A percentile compares a stretch with the other conserved stretches of the same genome.
phyloP scores from a whole-genome alignment of 2,888 invertebrate genomes.

The Nasonia oneida region DNA sequence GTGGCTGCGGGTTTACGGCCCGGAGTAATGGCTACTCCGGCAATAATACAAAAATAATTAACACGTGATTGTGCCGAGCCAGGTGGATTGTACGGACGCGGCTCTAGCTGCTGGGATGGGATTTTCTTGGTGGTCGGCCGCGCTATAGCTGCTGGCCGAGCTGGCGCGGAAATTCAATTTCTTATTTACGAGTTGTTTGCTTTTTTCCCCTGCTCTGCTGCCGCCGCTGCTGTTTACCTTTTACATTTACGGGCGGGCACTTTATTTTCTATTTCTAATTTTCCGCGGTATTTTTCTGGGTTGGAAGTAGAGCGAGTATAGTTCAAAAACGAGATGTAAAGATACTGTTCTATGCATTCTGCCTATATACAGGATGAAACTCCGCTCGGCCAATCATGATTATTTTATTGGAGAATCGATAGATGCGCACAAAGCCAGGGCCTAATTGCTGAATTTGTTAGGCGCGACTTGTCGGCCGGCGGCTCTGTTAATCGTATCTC shows the following conservation, averaged over 20 bases:
- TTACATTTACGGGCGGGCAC: neutral
- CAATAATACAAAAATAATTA: constrained; percentile 48
- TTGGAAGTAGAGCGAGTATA: neutral
- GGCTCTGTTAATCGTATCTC: neutral
- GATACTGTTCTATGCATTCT: neutral
- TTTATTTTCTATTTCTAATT: neutral
- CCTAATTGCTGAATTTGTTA: constrained; percentile 5
- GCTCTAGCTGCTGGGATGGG: neutral
- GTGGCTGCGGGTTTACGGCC: neutral
- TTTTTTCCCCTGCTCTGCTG: neutral
- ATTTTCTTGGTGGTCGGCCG: neutral
- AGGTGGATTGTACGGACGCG: neutral
- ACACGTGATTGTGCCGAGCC: constrained; percentile 31
- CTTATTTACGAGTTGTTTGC: constrained; percentile 6
- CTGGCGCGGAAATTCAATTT: neutral
- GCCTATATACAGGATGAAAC: neutral
- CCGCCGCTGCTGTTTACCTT: neutral
- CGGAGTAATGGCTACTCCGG: constrained; percentile 15
- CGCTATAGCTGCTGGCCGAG: too few relatives aligned
- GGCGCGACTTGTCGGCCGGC: neutral
- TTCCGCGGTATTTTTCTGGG: neutral
- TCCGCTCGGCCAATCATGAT: neutral
- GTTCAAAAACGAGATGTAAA: too few relatives aligned
- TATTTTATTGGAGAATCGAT: neutral
- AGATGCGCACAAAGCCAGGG: neutral